Base-by-base conservation (phyloP, 1,140 invertebrate genomes). In the Diachasma alloeum region DNA sequence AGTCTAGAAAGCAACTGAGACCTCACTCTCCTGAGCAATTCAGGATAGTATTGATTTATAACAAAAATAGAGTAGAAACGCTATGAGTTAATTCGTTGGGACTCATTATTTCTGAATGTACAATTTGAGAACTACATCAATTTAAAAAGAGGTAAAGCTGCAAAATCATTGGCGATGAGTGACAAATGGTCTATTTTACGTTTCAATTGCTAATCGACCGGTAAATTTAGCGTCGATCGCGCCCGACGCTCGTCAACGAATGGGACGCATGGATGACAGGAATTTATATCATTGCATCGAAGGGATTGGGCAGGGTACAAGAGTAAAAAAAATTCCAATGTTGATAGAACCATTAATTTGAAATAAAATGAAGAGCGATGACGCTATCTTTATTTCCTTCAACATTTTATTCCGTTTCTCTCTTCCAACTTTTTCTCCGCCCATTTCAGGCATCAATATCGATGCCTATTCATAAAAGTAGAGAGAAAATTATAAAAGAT, bases 281-380 rank as follows among this genome's bases (percentile, higher is more conserved):
- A 75, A 75, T 69, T 75, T 75, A 75, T 75, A 56, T 56, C 10
- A 75, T 68, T 75, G 66, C 66, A 70, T 70, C 26, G 24, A 68
- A 48, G 24, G 37, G 37, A 19, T 22, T 10, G 44, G 74, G 8
- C 68, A 46, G 46, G 66, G 53, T 69, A 70, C 39, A 70, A 46
- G 31, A 63, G 17, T 2, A 63, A 73, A 56, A 15, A 56, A 63
- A 66, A n/a, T n/a, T n/a, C 19, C n/a, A 26, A 24, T 67, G 56
- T 74, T 59, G 31, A 59, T 70, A 76, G 46, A 37, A 71, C 31
- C 17, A 37, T 70, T 39, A 53, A 36, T 26, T 26, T 72, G 4
- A 72, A 11, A 1, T 13, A 53, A 56, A 37, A 70, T 56, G 24
- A 75, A 4, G 46, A 75, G 36, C 11, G n/a, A 48, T 75, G 26